These are phyloP conservation scores for Tinea trinotella DNA, from an alignment of 2,888 invertebrate genomes.

Conservation along the genomic window DNA sequence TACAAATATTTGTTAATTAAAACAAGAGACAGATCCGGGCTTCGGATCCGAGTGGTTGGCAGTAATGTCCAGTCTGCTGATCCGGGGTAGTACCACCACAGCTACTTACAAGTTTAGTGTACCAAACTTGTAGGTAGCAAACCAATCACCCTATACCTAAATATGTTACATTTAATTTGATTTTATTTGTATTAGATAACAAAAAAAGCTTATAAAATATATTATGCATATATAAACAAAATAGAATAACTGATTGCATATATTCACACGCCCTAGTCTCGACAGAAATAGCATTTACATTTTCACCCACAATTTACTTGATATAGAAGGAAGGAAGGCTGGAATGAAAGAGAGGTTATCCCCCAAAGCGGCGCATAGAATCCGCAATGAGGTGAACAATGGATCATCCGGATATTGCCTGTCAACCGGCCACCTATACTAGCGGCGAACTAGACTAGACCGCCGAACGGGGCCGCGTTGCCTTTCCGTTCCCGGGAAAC, in stretches of 20 bases:
- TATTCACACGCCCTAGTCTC: neutral
- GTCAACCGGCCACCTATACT: conserved; percentile 50
- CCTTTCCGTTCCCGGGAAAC: neutral
- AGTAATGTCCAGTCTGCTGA: no score
- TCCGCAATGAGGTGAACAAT: conserved; percentile 66
- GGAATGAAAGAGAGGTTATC: conserved; percentile 15
- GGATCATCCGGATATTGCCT: conserved; percentile 68
- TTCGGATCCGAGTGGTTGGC: no score
- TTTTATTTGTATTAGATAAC: no score
- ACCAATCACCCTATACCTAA: no score
- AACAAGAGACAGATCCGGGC: no score
- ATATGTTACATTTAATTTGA: no score
- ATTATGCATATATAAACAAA: neutral
- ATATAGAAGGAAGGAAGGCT: conserved; percentile 15
- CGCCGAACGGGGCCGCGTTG: neutral
- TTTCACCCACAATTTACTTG: conserved; percentile 14
- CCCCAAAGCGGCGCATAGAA: conserved; percentile 41
- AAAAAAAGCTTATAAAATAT: no score
- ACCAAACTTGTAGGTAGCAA: no score
- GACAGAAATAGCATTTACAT: conserved; percentile 12
- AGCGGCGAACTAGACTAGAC: conserved; percentile 29
- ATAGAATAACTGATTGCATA: neutral
- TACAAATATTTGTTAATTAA: no score
- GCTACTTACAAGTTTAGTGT: no score
- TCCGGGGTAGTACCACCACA: no score